phyloP scores from a whole-genome alignment of 2,113 vertebrate species.

The Notechis scutatus region DNA sequence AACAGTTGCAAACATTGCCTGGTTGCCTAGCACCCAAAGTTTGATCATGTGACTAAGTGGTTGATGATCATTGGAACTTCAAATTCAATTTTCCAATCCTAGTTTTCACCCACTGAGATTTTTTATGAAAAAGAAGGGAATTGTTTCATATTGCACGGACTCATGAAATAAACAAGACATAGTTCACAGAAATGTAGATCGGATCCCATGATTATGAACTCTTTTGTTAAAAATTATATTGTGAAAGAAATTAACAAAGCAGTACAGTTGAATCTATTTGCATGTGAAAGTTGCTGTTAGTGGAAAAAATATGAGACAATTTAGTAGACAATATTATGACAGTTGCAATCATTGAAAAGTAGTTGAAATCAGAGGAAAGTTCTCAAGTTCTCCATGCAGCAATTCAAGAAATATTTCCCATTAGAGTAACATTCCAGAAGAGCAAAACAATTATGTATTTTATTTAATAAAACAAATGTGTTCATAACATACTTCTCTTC shows the following conservation, averaged over 20 bases:
- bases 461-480: constrained; percentile 11
- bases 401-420: constrained; percentile 47
- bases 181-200: not conserved
- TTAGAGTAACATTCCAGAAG: not conserved
- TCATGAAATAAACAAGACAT: not conserved
- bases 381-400: constrained; percentile 7
- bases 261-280: not conserved
- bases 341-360: not conserved
- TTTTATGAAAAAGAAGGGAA: not conserved
- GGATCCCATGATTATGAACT: not conserved
- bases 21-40: not conserved
- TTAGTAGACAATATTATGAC: not conserved
- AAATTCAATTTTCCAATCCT: not conserved
- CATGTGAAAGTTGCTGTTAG: not conserved
- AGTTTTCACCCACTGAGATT: not conserved
- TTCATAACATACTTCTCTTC: not conserved
- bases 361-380: not conserved
- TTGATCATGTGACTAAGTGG: not conserved
- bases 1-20: not conserved
- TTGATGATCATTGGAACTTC: not conserved
- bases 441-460: constrained; percentile 10
- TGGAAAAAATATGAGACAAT: not conserved
- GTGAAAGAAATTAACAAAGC: not conserved
- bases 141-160: not conserved
- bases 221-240: not conserved